Percentiles rank a stretch among this genome's conserved stretches.
These are phyloP conservation scores for Musca vetustissima DNA, from an alignment of 1,140 invertebrate species.

Conservation along the genomic window DNA sequence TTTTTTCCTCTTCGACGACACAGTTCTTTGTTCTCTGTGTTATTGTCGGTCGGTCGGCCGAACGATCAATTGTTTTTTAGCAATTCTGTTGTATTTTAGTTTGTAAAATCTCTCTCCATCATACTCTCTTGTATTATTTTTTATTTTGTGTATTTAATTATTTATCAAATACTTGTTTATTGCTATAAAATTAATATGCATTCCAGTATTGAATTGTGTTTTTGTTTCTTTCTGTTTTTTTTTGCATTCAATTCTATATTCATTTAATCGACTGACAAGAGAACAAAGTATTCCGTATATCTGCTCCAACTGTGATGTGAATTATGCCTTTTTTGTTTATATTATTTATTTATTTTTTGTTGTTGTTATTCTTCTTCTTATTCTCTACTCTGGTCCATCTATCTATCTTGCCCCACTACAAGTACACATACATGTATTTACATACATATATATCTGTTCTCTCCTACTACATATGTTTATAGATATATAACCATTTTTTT, in stretches of 20 bases:
- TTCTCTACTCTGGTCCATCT: not conserved
- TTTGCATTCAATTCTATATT: too few relatives aligned
- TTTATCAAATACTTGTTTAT: too few relatives aligned
- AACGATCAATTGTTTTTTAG: too few relatives aligned
- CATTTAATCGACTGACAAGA: not conserved
- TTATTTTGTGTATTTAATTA: not conserved
- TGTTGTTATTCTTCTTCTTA: not conserved
- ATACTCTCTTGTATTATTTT: not conserved
- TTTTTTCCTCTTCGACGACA: not conserved
- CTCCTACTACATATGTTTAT: not conserved
- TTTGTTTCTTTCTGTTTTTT: too few relatives aligned
- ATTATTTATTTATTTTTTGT: slow-evolving; percentile 2
- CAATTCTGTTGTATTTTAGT: not conserved
- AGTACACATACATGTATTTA: too few relatives aligned
- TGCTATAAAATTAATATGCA: too few relatives aligned
- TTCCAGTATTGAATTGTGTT: too few relatives aligned
- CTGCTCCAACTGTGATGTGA: not conserved
- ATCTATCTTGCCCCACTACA: not conserved
- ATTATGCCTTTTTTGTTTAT: slow-evolving; percentile 13
- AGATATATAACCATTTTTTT: not conserved
- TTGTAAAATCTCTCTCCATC: not conserved
- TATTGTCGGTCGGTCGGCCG: not conserved
- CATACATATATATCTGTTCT: too few relatives aligned
- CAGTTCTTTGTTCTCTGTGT: not conserved
- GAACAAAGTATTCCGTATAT: not conserved